Conservation (phyloP, 2,113 vertebrate species). For the Paratilapia polleni region DNA sequence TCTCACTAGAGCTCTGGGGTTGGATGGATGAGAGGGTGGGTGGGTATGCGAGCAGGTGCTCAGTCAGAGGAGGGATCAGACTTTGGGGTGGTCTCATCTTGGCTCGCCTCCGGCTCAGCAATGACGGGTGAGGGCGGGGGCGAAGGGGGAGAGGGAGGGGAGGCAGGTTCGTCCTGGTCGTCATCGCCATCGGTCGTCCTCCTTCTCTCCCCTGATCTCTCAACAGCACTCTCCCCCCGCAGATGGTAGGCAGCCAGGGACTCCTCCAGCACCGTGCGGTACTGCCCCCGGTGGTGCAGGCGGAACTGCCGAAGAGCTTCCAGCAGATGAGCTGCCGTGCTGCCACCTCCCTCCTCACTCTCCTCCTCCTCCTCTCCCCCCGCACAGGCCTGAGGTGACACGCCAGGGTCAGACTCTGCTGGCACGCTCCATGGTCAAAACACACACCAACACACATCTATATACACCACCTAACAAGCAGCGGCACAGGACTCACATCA, state of each 20-base stretch:
- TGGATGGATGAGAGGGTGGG: neutral
- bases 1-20: slow-evolving; percentile 38
- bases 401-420: slow-evolving; percentile 77
- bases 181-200: slow-evolving; percentile 3
- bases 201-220: slow-evolving; percentile 39
- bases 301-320: slow-evolving; percentile 98
- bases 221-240: slow-evolving; percentile 67
- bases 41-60: slow-evolving; percentile 35
- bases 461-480: slow-evolving; percentile 23
- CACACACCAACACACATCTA: slow-evolving; percentile 38
- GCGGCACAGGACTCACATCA: slow-evolving; percentile 26
- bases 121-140: slow-evolving; percentile 71
- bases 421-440: slow-evolving; percentile 63
- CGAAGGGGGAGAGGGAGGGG: slow-evolving; percentile 72
- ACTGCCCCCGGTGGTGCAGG: slow-evolving; percentile 97
- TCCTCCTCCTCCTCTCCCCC: slow-evolving; percentile 85
- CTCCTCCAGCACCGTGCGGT: slow-evolving; percentile 95
- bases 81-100: slow-evolving; percentile 52
- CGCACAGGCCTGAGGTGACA: slow-evolving; percentile 79
- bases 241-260: slow-evolving; percentile 90
- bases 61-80: slow-evolving; percentile 71
- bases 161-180: slow-evolving; percentile 56
- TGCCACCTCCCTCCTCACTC: slow-evolving; percentile 82
- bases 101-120: slow-evolving; percentile 66
- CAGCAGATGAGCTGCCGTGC: slow-evolving; percentile 91